Base-by-base conservation (phyloP, 2,888 invertebrate species). In the Epinotia ramella region DNA sequence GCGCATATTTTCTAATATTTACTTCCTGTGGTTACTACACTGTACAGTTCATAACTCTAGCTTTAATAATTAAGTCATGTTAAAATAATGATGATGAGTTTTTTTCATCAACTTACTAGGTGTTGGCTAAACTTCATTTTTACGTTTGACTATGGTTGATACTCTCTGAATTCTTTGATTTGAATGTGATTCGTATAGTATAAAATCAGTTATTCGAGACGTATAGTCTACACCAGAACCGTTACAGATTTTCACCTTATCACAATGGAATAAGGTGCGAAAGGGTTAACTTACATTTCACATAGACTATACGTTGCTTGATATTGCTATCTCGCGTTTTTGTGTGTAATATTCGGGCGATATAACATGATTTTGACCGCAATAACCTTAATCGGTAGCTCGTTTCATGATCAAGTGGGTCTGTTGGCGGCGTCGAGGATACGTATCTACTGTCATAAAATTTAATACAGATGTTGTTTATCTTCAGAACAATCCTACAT, bases 1-100 rank as follows among this genome's bases (percentile, higher is more conserved):
- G 59, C 28, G 18, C 18, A 18, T 28, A 40, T 40, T 57, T 64
- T 18, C n/a, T 64, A 46, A 20, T 64, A 64, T 44, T 57, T 68
- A 60, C 69, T 16, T 5, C 28, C n/a, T 20, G n/a, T n/a, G 44
- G 13, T 33, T 18, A n/a, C 16, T 16, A 62, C 6, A 62, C 28
- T 70, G 20, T 40, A 40, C 40, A 40, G 40, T 44, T 2, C 18
- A 20, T 46, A 18, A 9, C 40, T 44, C 18, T 44, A 64, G 64
- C 33, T 33, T 62, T 33, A 53, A 53, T 62, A 62, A 62, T 62
- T 20, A 62, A 28, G 33, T 16, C 49, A 49, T 49, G 49, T 6
- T 4, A n/a, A 13, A n/a, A n/a, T n/a, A n/a, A n/a, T 53, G 33
- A 40, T 40, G 40, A 40, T n/a, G 7, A 53, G n/a, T n/a, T 53